phyloP scores from a whole-genome alignment of 92 coral and sea anemone species.

The Nematostella vectensis region DNA sequence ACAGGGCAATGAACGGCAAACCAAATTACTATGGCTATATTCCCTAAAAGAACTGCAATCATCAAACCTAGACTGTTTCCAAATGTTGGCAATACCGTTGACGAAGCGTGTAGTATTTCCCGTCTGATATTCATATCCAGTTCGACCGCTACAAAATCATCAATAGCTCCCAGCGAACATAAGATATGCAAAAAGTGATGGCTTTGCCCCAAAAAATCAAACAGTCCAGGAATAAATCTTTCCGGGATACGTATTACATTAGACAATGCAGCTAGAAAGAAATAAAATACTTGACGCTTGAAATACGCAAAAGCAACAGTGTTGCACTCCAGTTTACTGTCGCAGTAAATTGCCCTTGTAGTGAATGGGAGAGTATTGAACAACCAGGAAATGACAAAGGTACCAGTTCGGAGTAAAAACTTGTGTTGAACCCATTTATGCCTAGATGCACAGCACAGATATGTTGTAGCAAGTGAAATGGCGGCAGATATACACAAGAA shows the following conservation, averaged over 20 bases:
- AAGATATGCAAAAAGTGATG: constrained; percentile 94
- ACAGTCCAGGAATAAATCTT: constrained; percentile 71
- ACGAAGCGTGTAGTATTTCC: constrained; percentile 23
- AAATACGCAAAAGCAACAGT: constrained; percentile 56
- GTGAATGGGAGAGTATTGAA: constrained; percentile 70
- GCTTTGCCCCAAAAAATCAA: constrained; percentile 86
- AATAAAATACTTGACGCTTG: constrained; percentile 68
- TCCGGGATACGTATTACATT: constrained; percentile 82
- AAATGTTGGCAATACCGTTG: constrained; percentile 42
- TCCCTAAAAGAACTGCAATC: constrained; percentile 38
- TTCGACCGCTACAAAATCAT: constrained; percentile 62
- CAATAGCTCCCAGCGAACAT: constrained; percentile 72
- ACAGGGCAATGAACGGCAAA: constrained; percentile 60
- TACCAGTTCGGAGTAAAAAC: constrained; percentile 66
- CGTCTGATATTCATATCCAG: constrained; percentile 71
- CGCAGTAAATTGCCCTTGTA: constrained; percentile 53
- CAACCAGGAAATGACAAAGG: constrained; percentile 57
- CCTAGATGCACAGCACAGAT: constrained; percentile 81
- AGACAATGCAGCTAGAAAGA: constrained; percentile 73
- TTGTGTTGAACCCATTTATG: constrained; percentile 75
- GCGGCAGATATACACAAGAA: constrained; percentile 47
- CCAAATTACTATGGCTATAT: constrained; percentile 67
- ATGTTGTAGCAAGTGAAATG: constrained; percentile 56
- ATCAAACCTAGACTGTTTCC: constrained; percentile 64
- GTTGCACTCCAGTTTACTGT: constrained; percentile 51